Base-by-base conservation (phyloP, 2,797 vertebrate species). In the Melopsittacus undulatus region DNA sequence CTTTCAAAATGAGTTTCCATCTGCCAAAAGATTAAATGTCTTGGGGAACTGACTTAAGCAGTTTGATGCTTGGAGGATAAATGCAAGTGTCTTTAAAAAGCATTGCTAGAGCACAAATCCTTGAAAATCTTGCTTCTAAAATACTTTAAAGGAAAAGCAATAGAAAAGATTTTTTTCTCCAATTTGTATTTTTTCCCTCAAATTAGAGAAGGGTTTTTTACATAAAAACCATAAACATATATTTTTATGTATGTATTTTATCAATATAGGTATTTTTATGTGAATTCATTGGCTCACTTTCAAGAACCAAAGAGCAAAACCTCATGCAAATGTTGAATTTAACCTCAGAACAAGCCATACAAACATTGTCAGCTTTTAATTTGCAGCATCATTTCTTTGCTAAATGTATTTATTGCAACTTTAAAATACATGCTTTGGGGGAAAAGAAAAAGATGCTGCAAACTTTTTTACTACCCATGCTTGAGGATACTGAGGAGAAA, bases 1-100 rank as follows among this genome's bases (percentile, higher is more conserved):
- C 87, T 87, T 96, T 87, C 52, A 86, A 94, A 95, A 96, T 80
- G 64, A 78, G 64, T 87, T 94, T 94, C 89, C 68, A 94, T 96
- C 94, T 96, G 89, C 87, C 91, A 91, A 91, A 96, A 93, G 92
- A 93, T 91, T 96, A 90, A 92, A 75, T 74, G 75, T 94, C 91
- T 92, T 43, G 48, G 87, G 72, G 92, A 94, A 91, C 89, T 91
- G 89, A 92, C 82, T 94, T 83, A 51, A 91, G 82, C 68, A 61
- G 52, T 83, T 83, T 92, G 79, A 89, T 91, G 68, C 75, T 80
- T 57, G 48, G 84, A 85, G 61, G 48, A 89, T 83, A 94, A 93
- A 95, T 85, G 61, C 36, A 87, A 77, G 23, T 82, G 68, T 32
- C 27, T 87, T 94, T 77, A 94, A 89, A 90, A 91, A 85, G n/a